phyloP scores from a whole-genome alignment of 2,113 vertebrate species.

The Nansenia antarctica region DNA sequence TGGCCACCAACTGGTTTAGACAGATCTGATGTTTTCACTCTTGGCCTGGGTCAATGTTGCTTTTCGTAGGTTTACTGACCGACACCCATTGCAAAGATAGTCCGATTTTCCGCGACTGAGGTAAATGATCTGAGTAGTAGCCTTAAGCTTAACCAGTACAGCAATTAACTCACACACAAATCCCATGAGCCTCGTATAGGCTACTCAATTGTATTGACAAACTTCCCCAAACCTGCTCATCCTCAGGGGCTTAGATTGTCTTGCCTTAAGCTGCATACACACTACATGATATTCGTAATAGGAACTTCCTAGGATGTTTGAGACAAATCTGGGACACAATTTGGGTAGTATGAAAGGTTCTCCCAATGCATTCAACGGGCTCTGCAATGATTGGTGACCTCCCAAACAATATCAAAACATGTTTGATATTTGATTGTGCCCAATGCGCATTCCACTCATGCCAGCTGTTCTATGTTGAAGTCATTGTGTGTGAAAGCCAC shows the following conservation, averaged over 20 bases:
- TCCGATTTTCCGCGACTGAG: slow-evolving; percentile 47
- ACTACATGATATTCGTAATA: no score
- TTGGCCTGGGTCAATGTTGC: not conserved
- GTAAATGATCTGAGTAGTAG: slow-evolving; percentile 41
- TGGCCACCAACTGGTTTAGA: not conserved
- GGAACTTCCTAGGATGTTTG: no score
- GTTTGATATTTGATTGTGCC: no score
- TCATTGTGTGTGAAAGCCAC: no score
- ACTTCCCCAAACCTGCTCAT: slow-evolving; percentile 35
- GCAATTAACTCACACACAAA: slow-evolving; percentile 54
- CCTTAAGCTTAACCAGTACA: slow-evolving; percentile 40
- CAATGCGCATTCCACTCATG: no score
- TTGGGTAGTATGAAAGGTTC: no score
- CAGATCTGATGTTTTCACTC: not conserved
- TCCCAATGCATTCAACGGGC: no score
- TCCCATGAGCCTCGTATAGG: slow-evolving; percentile 17
- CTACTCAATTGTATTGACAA: slow-evolving; percentile 19
- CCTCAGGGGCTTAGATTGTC: not conserved
- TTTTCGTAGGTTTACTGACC: slow-evolving; percentile 3
- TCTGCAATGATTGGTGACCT: no score
- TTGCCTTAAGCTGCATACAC: not conserved
- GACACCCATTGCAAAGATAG: slow-evolving; percentile 38
- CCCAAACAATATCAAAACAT: no score
- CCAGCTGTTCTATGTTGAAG: no score
- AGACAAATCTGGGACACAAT: no score